Conservation (phyloP, 1,140 invertebrate species). For the Anastrepha ludens region DNA sequence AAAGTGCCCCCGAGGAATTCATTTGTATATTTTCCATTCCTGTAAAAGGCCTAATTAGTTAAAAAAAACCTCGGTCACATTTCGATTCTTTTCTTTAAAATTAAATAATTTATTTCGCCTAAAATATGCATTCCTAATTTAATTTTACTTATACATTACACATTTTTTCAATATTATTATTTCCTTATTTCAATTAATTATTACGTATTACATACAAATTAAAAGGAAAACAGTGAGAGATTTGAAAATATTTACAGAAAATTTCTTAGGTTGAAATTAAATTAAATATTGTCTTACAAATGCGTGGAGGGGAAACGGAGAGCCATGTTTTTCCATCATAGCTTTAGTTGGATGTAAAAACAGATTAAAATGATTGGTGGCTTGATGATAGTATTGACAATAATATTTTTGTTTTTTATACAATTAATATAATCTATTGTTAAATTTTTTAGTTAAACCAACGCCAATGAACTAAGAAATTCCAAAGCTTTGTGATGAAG, state of each 20-base stretch:
- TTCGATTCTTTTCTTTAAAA: background rate
- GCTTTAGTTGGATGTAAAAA: background rate
- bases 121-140: background rate
- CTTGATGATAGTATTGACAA: background rate
- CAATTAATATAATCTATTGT: background rate
- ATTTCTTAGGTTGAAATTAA: background rate
- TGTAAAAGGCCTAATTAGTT: too few relatives aligned
- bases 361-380: background rate
- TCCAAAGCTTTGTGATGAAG: too few relatives aligned
- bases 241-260: slow-evolving; percentile 38
- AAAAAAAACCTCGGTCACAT: too few relatives aligned
- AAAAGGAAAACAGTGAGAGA: background rate
- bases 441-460: background rate
- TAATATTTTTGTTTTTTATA: background rate
- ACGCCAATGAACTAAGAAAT: background rate
- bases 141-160: background rate
- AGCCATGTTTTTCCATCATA: too few relatives aligned
- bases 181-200: slow-evolving; percentile 11
- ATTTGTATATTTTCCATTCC: too few relatives aligned
- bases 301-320: background rate
- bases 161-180: background rate
- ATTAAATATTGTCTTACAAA: background rate
- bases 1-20: too few relatives aligned
- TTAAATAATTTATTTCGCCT: slow-evolving; percentile 47
- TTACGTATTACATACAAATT: background rate